A percentile compares a stretch with the other conserved stretches of the same genome.
phyloP scores from a whole-genome alignment of 2,888 invertebrate genomes.

The Eurois occulta region DNA sequence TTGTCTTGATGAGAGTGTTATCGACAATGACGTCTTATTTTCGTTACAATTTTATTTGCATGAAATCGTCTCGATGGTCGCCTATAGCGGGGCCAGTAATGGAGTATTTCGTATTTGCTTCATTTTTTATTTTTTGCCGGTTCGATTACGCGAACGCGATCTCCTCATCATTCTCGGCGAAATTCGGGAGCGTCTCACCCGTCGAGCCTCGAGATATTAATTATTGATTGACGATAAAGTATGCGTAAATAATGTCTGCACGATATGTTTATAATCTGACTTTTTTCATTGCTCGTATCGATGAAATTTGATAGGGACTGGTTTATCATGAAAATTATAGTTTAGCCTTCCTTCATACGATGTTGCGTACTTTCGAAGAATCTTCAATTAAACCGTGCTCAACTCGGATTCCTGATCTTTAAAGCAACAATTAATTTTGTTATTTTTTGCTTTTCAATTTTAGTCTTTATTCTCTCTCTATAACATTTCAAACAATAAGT shows the following conservation, averaged over 20 bases:
- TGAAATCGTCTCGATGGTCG: conserved; percentile 78
- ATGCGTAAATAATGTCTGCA: conserved; percentile 85
- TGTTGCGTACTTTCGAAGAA: conserved; percentile 30
- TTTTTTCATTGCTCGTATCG: conserved; percentile 69
- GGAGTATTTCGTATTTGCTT: conserved; percentile 90
- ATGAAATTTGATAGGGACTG: conserved; percentile 60
- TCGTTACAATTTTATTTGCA: conserved; percentile 67
- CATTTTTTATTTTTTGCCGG: conserved; percentile 90
- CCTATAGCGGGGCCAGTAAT: conserved; percentile 82
- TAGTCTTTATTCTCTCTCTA: conserved; percentile 34
- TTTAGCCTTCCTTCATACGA: conserved; percentile 41
- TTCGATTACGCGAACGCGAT: conserved; percentile 91
- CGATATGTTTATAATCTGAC: conserved; percentile 74
- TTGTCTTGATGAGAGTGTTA: conserved; percentile 65
- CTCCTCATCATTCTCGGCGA: conserved; percentile 88
- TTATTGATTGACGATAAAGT: conserved; percentile 90
- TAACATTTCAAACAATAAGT: conserved; percentile 38
- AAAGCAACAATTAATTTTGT: conserved; percentile 7
- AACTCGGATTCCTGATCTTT: conserved; percentile 16
- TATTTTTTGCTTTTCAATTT: conserved; percentile 14
- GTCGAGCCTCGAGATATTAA: conserved; percentile 89
- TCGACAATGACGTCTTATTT: conserved; percentile 64
- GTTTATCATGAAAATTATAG: conserved; percentile 62
- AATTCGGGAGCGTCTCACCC: conserved; percentile 90
- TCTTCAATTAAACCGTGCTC: conserved; percentile 37